phyloP scores from a whole-genome alignment of 2,888 invertebrate species.

The Alcis repandata region DNA sequence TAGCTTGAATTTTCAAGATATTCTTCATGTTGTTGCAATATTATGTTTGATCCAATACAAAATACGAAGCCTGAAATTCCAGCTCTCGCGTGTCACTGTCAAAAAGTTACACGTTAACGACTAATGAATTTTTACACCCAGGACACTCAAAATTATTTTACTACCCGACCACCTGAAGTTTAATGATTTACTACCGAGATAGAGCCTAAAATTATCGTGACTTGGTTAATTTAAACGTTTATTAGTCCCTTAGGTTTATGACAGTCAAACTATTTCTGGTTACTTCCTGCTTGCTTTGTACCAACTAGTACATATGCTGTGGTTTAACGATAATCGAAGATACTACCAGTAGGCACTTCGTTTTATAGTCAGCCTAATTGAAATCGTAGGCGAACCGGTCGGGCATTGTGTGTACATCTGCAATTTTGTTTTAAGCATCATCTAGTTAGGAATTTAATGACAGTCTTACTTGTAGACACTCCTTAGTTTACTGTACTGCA shows the following conservation, averaged over 20 bases:
- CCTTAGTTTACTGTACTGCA: too few species aligned
- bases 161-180: conserved; percentile 38
- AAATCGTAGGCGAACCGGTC: conserved; percentile 21
- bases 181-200: conserved; percentile 42
- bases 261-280: conserved; percentile 40
- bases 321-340: conserved; percentile 35
- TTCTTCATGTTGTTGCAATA: background rate
- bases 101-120: conserved; percentile 32
- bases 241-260: conserved; percentile 38
- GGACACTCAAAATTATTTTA: conserved; percentile 42
- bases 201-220: conserved; percentile 44
- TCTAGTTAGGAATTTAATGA: too few species aligned
- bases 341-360: conserved; percentile 20
- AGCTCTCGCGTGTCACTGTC: conserved; percentile 18
- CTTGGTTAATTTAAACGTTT: conserved; percentile 44
- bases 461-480: too few species aligned
- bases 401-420: background rate
- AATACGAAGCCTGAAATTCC: background rate
- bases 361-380: conserved; percentile 28
- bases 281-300: conserved; percentile 32
- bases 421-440: too few species aligned
- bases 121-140: conserved; percentile 41
- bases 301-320: conserved; percentile 15
- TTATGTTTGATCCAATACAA: background rate
- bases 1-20: too few species aligned